Evolutionary conservation across 2,113 vertebrate species (phyloP), one percentile per base, ranked within the genome.

Genomic region (Leucosticte australis): DNA sequence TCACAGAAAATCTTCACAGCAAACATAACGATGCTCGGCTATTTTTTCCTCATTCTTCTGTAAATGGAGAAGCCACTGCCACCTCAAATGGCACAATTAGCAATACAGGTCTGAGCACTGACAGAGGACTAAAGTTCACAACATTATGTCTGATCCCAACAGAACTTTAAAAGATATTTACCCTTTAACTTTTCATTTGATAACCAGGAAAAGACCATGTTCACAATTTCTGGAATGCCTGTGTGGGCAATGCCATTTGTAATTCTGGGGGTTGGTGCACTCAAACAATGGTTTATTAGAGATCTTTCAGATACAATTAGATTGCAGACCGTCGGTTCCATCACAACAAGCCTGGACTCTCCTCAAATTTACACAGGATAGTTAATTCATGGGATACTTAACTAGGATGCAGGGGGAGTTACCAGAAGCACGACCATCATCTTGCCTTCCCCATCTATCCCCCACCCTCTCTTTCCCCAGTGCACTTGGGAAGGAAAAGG

Each of bases 231-330:
- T 93, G 76, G 79, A 93, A 95, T 94, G 91, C 33, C 65, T 92
- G 90, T n/a, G 92, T 94, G 57, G 92, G 90, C 89, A 90, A 67
- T 62, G 86, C 64, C 65, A 80, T 83, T 86, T 89, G 88, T 77
- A 89, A 74, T 90, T 92, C 90, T 93, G 88, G 83, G 42, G 47
- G 56, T 15, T 86, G 71, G 21, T 74, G 76, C 86, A 75, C 83
- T 89, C 89, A 89, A 77, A 96, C 95, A 95, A 95, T 77, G 39
- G 63, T 73, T 90, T 79, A 83, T 22, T 94, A 75, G 92, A 80
- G 83, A 94, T 69, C 94, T 89, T 92, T 92, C 94, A 92, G 60
- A 92, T 59, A 78, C 35, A 90, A 89, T 94, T 86, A 94, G 80
- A 83, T 63, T 83, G 92, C 89, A 94, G 83, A 87, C 24, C 73